Evolutionary conservation across 2,888 invertebrate genomes (phyloP).

Genomic region (Acronicta leporina): DNA sequence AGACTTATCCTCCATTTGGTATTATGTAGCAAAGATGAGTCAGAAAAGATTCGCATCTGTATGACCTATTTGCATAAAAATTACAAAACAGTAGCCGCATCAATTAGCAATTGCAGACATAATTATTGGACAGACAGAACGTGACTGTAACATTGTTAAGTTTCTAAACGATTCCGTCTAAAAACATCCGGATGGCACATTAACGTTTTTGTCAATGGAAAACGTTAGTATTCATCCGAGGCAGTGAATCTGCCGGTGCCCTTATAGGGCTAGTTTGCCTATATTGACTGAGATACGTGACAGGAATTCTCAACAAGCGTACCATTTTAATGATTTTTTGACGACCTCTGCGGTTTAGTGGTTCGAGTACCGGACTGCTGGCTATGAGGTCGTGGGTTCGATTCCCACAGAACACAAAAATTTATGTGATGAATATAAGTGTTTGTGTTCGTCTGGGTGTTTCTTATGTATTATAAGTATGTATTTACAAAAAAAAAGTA

Average conservation of each 20-base stretch:
- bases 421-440: too few relatives aligned
- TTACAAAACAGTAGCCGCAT: not conserved
- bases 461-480: too few relatives aligned
- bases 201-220: conserved; percentile 36
- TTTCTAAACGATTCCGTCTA: conserved; percentile 20
- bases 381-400: too few relatives aligned
- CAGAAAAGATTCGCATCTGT: too few relatives aligned
- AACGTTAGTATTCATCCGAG: conserved; percentile 54
- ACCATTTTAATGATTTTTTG: conserved; percentile 15
- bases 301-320: conserved; percentile 16
- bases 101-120: not conserved
- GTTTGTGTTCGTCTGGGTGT: too few relatives aligned
- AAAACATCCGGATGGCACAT: conserved; percentile 25
- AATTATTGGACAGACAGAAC: not conserved
- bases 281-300: conserved; percentile 35
- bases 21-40: not conserved
- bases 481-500: too few relatives aligned
- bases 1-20: conserved; percentile 13
- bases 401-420: too few relatives aligned
- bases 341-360: too few relatives aligned
- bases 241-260: conserved; percentile 41
- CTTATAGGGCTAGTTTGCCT: conserved; percentile 45
- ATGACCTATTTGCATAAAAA: not conserved
- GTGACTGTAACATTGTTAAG: conserved; percentile 13
- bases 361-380: too few relatives aligned